Conservation (phyloP, 2,113 vertebrate genomes). For the Platysteira castanea region DNA sequence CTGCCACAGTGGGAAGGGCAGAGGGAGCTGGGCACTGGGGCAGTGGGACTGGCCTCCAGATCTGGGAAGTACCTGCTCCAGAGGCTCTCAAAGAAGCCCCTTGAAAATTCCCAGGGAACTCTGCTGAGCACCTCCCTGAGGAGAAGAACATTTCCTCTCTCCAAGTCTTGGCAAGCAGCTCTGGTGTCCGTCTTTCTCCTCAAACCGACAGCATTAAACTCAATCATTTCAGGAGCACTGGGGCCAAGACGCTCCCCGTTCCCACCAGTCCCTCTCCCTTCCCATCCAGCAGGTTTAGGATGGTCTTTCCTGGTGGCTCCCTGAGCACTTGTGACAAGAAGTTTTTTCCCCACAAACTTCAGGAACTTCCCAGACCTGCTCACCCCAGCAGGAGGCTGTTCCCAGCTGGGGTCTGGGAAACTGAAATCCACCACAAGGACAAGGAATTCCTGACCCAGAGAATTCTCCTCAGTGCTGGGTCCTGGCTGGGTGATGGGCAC, state of each 20-base stretch:
- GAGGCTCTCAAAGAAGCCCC: background rate
- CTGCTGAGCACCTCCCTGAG: background rate
- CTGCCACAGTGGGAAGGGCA: background rate
- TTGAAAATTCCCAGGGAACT: background rate
- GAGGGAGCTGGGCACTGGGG: background rate
- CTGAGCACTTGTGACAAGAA: background rate
- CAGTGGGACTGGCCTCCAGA: background rate
- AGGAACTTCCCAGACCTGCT: background rate
- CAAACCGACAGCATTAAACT: background rate
- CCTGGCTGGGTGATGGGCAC: background rate
- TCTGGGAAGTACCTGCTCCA: background rate
- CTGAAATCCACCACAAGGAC: background rate
- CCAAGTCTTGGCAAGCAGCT: background rate
- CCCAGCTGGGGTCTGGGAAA: background rate
- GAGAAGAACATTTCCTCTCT: background rate
- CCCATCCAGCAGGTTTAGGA: background rate
- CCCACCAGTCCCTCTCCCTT: background rate
- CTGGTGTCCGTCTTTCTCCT: background rate
- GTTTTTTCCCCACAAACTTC: background rate
- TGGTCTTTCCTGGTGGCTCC: background rate
- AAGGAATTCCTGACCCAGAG: background rate
- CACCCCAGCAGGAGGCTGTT: rapidly evolving
- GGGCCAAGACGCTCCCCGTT: background rate
- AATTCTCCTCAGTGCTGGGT: background rate
- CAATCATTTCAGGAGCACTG: background rate